phyloP scores from a whole-genome alignment of 2,113 vertebrate species.

The Cercocebus atys region DNA sequence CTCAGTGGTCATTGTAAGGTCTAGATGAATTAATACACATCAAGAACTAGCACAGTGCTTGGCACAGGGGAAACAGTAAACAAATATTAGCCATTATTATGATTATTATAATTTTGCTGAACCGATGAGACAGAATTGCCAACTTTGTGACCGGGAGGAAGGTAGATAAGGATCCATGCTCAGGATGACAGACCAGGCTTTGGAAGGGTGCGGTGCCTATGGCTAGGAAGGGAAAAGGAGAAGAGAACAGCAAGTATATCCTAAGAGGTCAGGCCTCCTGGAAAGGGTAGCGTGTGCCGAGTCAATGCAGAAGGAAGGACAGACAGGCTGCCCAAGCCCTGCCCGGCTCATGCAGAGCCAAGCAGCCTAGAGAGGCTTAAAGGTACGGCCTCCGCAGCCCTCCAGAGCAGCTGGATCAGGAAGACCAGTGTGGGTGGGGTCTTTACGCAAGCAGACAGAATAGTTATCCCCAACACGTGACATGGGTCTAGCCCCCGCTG shows the following conservation, averaged over 20 bases:
- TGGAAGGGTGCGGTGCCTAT: rapidly evolving
- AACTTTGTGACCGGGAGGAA: neutral
- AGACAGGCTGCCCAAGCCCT: neutral
- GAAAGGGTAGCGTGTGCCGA: rapidly evolving
- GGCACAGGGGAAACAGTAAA: no score
- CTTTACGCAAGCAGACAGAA: neutral
- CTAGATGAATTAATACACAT: rapidly evolving
- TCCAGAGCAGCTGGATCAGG: neutral
- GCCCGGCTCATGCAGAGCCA: rapidly evolving
- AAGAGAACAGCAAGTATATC: no score
- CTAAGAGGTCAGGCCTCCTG: neutral
- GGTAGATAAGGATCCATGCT: rapidly evolving
- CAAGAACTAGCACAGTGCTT: neutral
- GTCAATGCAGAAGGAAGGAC: neutral
- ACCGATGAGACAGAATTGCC: neutral
- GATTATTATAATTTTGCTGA: neutral
- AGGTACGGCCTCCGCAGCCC: neutral
- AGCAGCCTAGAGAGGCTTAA: rapidly evolving
- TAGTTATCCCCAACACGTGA: rapidly evolving
- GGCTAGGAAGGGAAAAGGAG: no score
- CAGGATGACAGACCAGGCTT: neutral
- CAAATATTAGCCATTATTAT: neutral
- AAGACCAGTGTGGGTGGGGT: neutral
- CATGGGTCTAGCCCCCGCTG: neutral
- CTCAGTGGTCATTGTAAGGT: neutral